Evolutionary conservation across 2,113 vertebrate genomes (phyloP), one percentile per base, ranked within the genome.

Genomic region (Elgaria multicarinata): DNA sequence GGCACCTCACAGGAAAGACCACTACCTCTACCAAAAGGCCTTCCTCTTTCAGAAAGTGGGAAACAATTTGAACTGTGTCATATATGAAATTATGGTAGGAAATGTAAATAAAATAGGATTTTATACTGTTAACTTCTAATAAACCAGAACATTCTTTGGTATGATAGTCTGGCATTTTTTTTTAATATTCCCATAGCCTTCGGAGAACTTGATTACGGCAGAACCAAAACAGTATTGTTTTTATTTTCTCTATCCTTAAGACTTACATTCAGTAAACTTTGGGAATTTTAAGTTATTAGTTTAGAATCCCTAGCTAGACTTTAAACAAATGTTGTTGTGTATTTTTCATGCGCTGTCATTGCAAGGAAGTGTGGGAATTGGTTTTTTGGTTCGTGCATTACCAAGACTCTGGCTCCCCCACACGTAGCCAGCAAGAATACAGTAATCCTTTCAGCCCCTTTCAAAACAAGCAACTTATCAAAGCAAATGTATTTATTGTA

Each of bases 401-500:
- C 8, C 42, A 24, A 7, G 8, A 3, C 22, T 22, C 16, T 44
- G 16, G 22, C 8, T 44, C 22, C 39, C 39, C 20, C 42, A 14
- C 42, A 24, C 31, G 13, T 28, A 46, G 42, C 82, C 42, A n/a
- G 26, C 28, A 33, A 16, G 69, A 31, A 62, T 9, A 13, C 7
- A n/a, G 3, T 42, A 42, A 75, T 26, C 7, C 12, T 79, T 53
- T 80, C 26, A 13, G 4, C 9, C 12, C 28, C 24, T 39, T 76
- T 31, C 31, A 64, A 53, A 72, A 81, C 44, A 88, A 83, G 31
- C 31, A 77, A 36, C 3, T 66, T 36, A 16, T 13, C n/a, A 71
- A 16, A 55, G 24, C 14, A 55, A 26, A 69, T 69, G 58, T 44
- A 82, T 88, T 89, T 89, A 89, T 89, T 89, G 84, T 89, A 83